Percentiles rank a stretch among this genome's conserved stretches.
phyloP scores from a whole-genome alignment of 2,797 vertebrate genomes.

The Holocentrus rufus region DNA sequence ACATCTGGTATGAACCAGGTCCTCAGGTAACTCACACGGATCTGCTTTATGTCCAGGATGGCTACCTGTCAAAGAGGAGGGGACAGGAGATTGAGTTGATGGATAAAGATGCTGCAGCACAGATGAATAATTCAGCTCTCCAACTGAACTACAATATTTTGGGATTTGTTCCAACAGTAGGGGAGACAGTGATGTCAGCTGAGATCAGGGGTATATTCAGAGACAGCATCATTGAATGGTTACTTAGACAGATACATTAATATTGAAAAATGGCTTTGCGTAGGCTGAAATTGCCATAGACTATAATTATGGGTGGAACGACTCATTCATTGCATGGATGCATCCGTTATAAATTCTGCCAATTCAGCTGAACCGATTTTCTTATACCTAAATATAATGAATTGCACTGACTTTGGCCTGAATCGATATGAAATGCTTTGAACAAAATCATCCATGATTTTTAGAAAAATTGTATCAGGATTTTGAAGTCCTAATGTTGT shows the following conservation, averaged over 20 bases:
- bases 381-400: too few species aligned
- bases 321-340: too few species aligned
- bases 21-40: conserved; percentile 81
- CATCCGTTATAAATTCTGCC: too few species aligned
- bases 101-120: conserved; percentile 39
- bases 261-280: conserved; percentile 45
- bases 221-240: conserved; percentile 16
- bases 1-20: conserved; percentile 84
- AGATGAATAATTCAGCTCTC: conserved; percentile 48
- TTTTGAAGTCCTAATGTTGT: too few species aligned
- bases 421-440: too few species aligned
- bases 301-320: too few species aligned
- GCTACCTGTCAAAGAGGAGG: conserved; percentile 73
- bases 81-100: conserved; percentile 48
- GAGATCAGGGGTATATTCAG: background rate
- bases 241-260: conserved; percentile 29
- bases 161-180: conserved; percentile 32
- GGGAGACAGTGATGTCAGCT: conserved; percentile 13
- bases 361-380: too few species aligned
- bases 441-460: too few species aligned
- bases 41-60: conserved; percentile 82
- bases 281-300: conserved; percentile 1
- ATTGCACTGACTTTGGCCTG: too few species aligned
- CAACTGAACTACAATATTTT: conserved; percentile 43
- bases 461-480: too few species aligned